Evolutionary conservation across 2,113 vertebrate species (phyloP), one percentile per base, ranked within the genome.

Genomic region (Dendropsophus ebraccatus): DNA sequence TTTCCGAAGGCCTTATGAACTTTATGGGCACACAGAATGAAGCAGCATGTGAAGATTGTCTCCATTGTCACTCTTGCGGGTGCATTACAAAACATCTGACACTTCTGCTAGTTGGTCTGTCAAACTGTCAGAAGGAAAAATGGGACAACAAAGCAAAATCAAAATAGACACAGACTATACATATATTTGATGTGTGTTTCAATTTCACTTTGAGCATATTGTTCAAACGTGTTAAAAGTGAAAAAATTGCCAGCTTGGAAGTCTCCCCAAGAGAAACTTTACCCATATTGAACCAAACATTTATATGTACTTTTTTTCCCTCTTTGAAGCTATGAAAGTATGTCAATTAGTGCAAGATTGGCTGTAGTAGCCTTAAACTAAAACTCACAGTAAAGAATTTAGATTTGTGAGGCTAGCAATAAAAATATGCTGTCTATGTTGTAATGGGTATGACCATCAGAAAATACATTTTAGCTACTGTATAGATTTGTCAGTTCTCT

Each of bases 31-130:
- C 49, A 70, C 25, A 45, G 23, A 72, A 86, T 79, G 13, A 80
- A 52, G 32, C 65, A 80, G 62, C 49, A 72, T 65, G 37, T 7
- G 32, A 19, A 72, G 30, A 72, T 80, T 86, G 75, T 80, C 75
- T 86, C 47, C 28, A 80, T 72, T 86, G 84, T 86, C 84, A 86
- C 49, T 86, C 76, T 58, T 49, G 76, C 25, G 76, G 78, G 62
- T 41, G n/a, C n/a, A 70, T 80, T 70, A 86, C 76, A 72, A 80
- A 86, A 58, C 35, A 86, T 72, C 50, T 86, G 84, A 80, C 84
- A 85, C 47, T 50, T 85, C 32, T 79, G 84, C 70, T 70, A 82
- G 73, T 85, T 65, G 73, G 45, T 86, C 84, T 80, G 77, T 86
- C 84, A 86, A 78, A 45, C 75, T 86, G 84, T 86, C 84, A 80